Conservation (phyloP, 1,140 invertebrate genomes). For the Cydia fagiglandana region DNA sequence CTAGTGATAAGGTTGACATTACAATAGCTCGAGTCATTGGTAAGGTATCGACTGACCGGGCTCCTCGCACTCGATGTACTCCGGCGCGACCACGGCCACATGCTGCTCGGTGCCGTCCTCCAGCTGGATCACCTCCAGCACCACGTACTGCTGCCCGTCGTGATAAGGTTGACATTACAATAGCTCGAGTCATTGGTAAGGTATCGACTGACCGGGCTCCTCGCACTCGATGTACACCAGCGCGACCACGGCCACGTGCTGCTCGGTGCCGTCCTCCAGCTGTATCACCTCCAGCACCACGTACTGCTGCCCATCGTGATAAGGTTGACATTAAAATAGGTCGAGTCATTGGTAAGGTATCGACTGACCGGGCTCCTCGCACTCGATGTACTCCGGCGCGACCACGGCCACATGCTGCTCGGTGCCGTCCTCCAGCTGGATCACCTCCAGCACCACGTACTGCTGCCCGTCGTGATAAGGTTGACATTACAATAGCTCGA, state of each 20-base stretch:
- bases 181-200: no score
- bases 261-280: conserved; percentile 81
- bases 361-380: conserved; percentile 34
- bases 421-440: conserved; percentile 85
- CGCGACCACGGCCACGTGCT: conserved; percentile 61
- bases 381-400: conserved; percentile 51
- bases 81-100: conserved; percentile 59
- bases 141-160: conserved; percentile 93
- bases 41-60: background rate
- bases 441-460: conserved; percentile 92
- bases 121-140: conserved; percentile 91
- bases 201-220: conserved; percentile 33
- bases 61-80: conserved; percentile 47
- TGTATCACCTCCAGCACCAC: conserved; percentile 93
- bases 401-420: conserved; percentile 66
- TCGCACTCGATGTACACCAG: conserved; percentile 49
- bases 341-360: no score
- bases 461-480: conserved; percentile 92
- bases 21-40: no score
- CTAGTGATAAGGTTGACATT: no score
- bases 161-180: no score
- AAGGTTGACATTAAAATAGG: no score
- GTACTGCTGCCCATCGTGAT: conserved; percentile 92
- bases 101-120: conserved; percentile 80
- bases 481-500: no score